These are phyloP conservation scores for Artemisiospiza belli DNA, from an alignment of 2,113 vertebrate genomes.

Conservation along the genomic window DNA sequence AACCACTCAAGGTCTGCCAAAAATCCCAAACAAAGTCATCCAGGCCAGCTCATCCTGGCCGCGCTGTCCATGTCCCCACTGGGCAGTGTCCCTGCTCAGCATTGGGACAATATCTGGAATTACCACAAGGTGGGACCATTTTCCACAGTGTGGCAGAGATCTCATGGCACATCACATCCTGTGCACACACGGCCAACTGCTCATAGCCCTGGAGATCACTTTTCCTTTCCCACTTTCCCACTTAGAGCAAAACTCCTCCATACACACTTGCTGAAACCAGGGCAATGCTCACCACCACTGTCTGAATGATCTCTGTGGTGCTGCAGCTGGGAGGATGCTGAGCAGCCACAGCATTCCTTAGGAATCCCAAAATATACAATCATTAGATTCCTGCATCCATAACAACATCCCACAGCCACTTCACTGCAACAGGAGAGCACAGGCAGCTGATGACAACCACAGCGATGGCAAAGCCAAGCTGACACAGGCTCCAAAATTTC, in stretches of 20 bases:
- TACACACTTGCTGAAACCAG: rapidly evolving
- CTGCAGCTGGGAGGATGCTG: rapidly evolving
- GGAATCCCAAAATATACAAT: neutral
- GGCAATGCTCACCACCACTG: neutral
- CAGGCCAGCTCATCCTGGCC: neutral
- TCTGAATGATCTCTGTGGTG: neutral
- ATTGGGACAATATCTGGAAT: neutral
- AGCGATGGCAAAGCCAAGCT: neutral
- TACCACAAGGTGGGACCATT: conserved; percentile 55
- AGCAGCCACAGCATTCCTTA: neutral
- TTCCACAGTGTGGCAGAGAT: neutral
- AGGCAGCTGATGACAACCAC: neutral
- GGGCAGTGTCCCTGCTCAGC: rapidly evolving
- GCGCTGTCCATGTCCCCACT: rapidly evolving
- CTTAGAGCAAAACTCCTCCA: neutral
- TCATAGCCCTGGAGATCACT: neutral
- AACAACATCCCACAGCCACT: neutral
- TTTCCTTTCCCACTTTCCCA: neutral
- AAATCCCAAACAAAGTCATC: neutral
- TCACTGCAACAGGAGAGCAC: neutral
- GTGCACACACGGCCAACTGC: rapidly evolving
- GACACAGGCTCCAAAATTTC: neutral
- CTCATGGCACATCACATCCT: neutral
- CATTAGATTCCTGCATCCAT: neutral
- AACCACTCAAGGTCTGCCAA: neutral